Evolutionary conservation across 1,140 invertebrate genomes (phyloP).

Genomic region (Pachyrhynchus sulphureomaculatus): DNA sequence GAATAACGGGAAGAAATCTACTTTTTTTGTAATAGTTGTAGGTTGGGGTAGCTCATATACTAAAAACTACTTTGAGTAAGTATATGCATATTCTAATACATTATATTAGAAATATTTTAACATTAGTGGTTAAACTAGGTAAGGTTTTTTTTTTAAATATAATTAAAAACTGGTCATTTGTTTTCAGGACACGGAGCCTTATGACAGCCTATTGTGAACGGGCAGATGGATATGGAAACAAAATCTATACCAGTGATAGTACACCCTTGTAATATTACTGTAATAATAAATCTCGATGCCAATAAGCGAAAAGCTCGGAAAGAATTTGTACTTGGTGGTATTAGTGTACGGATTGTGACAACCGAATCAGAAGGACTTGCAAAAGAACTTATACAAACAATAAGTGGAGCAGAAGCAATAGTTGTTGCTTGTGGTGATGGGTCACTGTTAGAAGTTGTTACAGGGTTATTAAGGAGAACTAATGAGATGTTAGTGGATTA

Average conservation of each 20-base stretch:
- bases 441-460: slow-evolving; percentile 83
- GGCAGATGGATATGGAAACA: slow-evolving; percentile 71
- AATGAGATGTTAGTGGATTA: slow-evolving; percentile 56
- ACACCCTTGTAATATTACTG: slow-evolving; percentile 74
- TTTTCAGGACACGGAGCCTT: slow-evolving; percentile 68
- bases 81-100: too few relatives aligned
- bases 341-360: slow-evolving; percentile 75
- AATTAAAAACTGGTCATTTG: too few relatives aligned
- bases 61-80: slow-evolving; percentile 70
- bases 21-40: slow-evolving; percentile 61
- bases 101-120: too few relatives aligned
- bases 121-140: too few relatives aligned
- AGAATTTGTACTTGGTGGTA: slow-evolving; percentile 87
- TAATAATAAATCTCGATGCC: slow-evolving; percentile 88
- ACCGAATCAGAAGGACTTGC: slow-evolving; percentile 87
- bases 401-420: slow-evolving; percentile 77
- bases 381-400: slow-evolving; percentile 59
- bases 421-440: slow-evolving; percentile 93
- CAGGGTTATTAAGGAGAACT: slow-evolving; percentile 70
- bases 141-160: too few relatives aligned
- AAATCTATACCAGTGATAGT: slow-evolving; percentile 58
- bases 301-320: slow-evolving; percentile 70
- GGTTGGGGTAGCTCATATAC: slow-evolving; percentile 66
- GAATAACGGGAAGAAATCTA: slow-evolving; percentile 83
- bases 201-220: slow-evolving; percentile 76